Evolutionary conservation across 2,113 vertebrate species (phyloP), one percentile per base, ranked within the genome.

Genomic region (Gymnocephalus cernua): DNA sequence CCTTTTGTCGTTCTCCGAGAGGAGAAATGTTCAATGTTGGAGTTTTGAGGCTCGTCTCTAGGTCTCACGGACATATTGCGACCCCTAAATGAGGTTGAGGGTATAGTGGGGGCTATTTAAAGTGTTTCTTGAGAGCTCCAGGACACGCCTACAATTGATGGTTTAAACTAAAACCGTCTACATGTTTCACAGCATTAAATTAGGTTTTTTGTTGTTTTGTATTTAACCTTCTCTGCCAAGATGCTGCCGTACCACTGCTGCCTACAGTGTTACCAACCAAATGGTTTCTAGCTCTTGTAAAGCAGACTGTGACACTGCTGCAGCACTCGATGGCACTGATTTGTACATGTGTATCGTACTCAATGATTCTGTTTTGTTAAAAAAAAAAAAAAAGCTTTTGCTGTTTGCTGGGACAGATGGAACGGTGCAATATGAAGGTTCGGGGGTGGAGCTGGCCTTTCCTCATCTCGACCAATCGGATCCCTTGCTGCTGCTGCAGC

Each of bases 401-500:
- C 27, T 19, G 5, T 65, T 1, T 59, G 12, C 2, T 47, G 5
- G 32, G 14, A 38, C 83, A 91, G 82, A 93, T 94, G 96, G 93
- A 50, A 91, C 95, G 0, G 80, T 95, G 58, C 95, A 94, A 48
- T 96, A 95, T 4, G 96, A 97, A 25, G 96, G 95, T 25, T 94
- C 96, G 0, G 97, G 95, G 2, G 84, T 95, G 51, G 96, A 97
- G 68, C 77, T 95, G 21, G 87, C 93, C 61, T 96, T 97, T 29
- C 86, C 95, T 41, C 83, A 83, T 0, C 87, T 95, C 1, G 94
- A 97, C 54, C 96, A 94, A 0, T 90, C 92, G 0, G 96, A 96
- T 6, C 90, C 95, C 0, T 90, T 96, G n/a, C 71, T 94, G 27
- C 84, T 97, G 1, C 92, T 97, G 50, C 96, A 93, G 84, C 93